Conservation (phyloP, 2,888 invertebrate species). For the Allygus modestus region DNA sequence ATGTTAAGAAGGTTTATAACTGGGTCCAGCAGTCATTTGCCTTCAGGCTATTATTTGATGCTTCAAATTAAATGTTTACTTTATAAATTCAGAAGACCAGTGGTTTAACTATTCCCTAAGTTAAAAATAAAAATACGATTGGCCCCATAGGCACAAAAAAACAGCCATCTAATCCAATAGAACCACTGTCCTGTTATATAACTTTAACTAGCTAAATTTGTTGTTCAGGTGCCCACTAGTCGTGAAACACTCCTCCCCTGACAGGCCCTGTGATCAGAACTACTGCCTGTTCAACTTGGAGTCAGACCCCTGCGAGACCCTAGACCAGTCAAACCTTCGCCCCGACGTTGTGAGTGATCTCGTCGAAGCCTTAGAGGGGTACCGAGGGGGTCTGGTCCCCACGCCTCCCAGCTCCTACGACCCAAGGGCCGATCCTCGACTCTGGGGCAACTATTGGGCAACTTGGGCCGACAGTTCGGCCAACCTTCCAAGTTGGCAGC, state of each 20-base stretch:
- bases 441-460: conserved; percentile 63
- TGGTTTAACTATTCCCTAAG: too few species aligned
- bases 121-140: too few species aligned
- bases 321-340: conserved; percentile 77
- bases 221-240: background rate
- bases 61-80: too few species aligned
- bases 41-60: too few species aligned
- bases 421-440: conserved; percentile 44
- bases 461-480: conserved; percentile 58
- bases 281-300: conserved; percentile 84
- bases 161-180: too few species aligned
- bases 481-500: background rate
- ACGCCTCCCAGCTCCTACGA: background rate
- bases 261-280: conserved; percentile 10
- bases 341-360: conserved; percentile 75
- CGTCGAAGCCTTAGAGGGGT: background rate
- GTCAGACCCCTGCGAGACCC: conserved; percentile 87
- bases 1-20: too few species aligned
- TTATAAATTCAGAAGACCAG: too few species aligned
- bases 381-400: background rate
- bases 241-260: background rate
- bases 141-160: too few species aligned
- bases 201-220: too few species aligned
- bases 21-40: too few species aligned
- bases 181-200: too few species aligned